A percentile compares a stretch with the other conserved stretches of the same genome.
Conservation (phyloP, 2,113 vertebrate genomes). For the Rhagologus leucostigma region DNA sequence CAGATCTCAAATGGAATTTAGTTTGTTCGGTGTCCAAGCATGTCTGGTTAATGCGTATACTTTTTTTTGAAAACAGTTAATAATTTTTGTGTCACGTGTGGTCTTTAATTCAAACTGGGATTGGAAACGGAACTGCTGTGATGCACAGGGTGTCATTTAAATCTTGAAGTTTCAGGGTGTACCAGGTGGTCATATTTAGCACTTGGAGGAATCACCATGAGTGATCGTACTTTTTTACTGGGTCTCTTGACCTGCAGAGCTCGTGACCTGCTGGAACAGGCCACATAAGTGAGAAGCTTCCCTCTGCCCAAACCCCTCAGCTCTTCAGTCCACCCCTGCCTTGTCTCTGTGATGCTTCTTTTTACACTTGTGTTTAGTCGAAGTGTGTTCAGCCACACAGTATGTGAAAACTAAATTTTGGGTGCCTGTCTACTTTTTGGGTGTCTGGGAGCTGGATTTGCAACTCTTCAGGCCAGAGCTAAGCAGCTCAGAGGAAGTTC, state of each 20-base stretch:
- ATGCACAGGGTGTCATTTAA: neutral
- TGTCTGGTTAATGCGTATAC: fast-evolving
- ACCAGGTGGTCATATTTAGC: neutral
- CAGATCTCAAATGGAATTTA: neutral
- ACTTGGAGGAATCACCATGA: neutral
- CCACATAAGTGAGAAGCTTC: neutral
- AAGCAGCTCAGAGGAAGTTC: neutral
- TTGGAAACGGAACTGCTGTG: neutral
- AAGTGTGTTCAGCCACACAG: neutral
- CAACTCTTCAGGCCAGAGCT: neutral
- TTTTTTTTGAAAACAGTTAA: neutral
- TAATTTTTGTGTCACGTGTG: neutral
- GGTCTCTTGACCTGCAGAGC: neutral
- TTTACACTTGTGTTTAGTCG: neutral
- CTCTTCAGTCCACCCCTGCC: neutral
- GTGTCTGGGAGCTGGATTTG: neutral
- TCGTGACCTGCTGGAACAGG: neutral
- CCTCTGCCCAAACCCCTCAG: neutral
- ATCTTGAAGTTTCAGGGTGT: neutral
- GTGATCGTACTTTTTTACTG: neutral
- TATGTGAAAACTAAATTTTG: neutral
- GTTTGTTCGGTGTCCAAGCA: neutral
- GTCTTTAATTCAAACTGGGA: neutral
- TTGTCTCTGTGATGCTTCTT: neutral
- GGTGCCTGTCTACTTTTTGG: neutral